Evolutionary conservation across 2,113 vertebrate species (phyloP).

Genomic region (Cyphomyrus plagiostoma): DNA sequence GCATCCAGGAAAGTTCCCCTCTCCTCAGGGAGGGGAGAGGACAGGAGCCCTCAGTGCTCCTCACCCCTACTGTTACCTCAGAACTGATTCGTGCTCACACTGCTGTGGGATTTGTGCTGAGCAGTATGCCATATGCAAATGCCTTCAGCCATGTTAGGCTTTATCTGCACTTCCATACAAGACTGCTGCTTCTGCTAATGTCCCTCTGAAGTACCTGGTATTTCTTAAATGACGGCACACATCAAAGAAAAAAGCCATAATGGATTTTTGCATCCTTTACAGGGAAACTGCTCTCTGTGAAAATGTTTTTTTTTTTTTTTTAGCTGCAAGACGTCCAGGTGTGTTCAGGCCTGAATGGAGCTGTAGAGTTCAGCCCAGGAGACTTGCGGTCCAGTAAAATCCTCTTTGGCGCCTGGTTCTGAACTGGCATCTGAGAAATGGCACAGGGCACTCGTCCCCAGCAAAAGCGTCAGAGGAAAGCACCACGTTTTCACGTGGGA

Average conservation of each 20-base stretch:
- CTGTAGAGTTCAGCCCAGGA: neutral
- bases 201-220: neutral
- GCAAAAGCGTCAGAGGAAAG: neutral
- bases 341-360: neutral
- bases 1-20: conserved; percentile 32
- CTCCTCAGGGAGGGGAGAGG: conserved; percentile 22
- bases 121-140: conserved; percentile 17
- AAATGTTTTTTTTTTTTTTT: neutral
- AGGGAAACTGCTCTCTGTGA: neutral
- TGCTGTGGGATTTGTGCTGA: conserved; percentile 23
- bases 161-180: neutral
- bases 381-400: neutral
- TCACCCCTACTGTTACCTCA: conserved; percentile 31
- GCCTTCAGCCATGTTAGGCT: conserved; percentile 20
- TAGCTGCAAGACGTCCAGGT: neutral
- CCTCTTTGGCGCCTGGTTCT: neutral
- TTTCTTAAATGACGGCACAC: neutral
- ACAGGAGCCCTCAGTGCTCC: conserved; percentile 26
- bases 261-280: neutral
- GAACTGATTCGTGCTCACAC: conserved; percentile 41
- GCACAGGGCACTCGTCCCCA: neutral
- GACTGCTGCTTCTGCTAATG: neutral
- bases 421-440: neutral
- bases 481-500: neutral
- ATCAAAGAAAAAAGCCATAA: neutral